Percentiles rank a stretch among this genome's conserved stretches.
phyloP scores from a whole-genome alignment of 2,888 invertebrate genomes.

The Drosophila formosana region DNA sequence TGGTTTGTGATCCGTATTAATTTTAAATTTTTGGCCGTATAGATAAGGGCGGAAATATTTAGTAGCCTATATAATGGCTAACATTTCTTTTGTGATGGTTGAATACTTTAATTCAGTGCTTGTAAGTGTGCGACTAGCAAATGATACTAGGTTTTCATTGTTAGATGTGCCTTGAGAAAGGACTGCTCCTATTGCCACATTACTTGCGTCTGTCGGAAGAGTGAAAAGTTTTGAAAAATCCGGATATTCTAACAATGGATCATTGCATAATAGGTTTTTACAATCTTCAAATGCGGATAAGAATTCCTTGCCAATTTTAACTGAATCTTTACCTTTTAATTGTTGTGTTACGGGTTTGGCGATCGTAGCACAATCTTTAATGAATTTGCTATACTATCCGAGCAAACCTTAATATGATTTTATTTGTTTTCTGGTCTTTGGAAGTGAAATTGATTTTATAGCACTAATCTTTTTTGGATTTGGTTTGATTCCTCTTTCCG shows the following conservation, averaged over 20 bases:
- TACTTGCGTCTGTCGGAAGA: neutral
- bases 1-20: too few species aligned
- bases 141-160: neutral
- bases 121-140: too few species aligned
- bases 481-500: neutral
- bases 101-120: too few species aligned
- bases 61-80: too few species aligned
- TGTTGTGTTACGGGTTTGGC: neutral
- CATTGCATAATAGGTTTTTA: neutral
- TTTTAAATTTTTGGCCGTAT: too few species aligned
- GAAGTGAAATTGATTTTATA: neutral
- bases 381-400: neutral
- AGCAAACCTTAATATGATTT: neutral
- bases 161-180: too few species aligned
- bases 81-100: too few species aligned
- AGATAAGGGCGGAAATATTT: too few species aligned
- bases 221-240: constrained; percentile 3
- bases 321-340: neutral
- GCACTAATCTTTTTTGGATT: neutral
- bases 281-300: neutral
- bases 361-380: neutral
- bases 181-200: neutral
- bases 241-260: neutral
- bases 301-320: neutral
- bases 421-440: neutral